Percentiles rank a stretch among this genome's conserved stretches.
Conservation (phyloP, 2,797 vertebrate species). For the Molossus alvarezi region DNA sequence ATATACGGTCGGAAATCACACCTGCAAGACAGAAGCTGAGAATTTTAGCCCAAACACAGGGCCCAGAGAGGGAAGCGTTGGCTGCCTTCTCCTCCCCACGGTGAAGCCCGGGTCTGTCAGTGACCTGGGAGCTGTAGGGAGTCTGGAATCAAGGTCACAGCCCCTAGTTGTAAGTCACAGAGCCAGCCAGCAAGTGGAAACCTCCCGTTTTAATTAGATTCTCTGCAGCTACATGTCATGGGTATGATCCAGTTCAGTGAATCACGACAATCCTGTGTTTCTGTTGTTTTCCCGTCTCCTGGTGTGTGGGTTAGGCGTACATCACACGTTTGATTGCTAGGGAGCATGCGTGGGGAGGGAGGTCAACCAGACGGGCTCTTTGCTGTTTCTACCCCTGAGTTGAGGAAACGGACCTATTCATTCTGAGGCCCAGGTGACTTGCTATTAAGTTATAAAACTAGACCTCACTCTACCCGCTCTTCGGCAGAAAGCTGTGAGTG, state of each 20-base stretch:
- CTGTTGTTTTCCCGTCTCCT: slow-evolving; percentile 5
- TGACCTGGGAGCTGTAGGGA: slow-evolving; percentile 74
- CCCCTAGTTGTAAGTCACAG: slow-evolving; percentile 87
- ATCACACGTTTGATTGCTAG: neutral
- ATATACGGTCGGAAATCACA: neutral
- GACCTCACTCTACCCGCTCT: neutral
- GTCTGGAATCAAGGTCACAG: slow-evolving; percentile 85
- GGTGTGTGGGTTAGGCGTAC: neutral
- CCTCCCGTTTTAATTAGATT: slow-evolving; percentile 88
- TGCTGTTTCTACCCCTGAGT: neutral
- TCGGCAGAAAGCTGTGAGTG: neutral
- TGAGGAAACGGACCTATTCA: slow-evolving; percentile 31
- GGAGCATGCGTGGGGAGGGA: neutral
- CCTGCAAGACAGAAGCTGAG: neutral
- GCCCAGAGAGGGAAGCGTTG: slow-evolving; percentile 26
- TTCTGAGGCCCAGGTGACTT: neutral
- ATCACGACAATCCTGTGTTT: slow-evolving; percentile 78
- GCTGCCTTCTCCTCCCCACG: slow-evolving; percentile 61
- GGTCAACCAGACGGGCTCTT: neutral
- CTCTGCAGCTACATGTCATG: slow-evolving; percentile 86
- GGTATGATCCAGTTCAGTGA: slow-evolving; percentile 86
- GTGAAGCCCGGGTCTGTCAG: slow-evolving; percentile 67
- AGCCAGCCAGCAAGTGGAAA: slow-evolving; percentile 85
- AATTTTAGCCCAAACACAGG: neutral
- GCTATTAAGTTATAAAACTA: neutral